Base-by-base conservation (phyloP, 1,140 invertebrate genomes). In the Thaumetopoea pityocampa region DNA sequence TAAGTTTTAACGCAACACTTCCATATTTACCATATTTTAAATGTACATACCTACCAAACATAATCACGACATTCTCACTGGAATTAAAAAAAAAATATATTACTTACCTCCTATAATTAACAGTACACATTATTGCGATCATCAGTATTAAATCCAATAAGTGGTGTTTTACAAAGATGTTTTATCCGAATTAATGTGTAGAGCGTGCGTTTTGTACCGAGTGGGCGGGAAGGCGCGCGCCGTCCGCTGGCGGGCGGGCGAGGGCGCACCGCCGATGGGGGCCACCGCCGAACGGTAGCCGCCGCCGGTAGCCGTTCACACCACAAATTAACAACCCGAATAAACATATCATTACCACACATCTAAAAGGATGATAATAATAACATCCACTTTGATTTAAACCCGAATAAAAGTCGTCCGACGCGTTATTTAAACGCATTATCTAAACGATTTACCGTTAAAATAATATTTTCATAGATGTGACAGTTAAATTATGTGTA, bases 401-500 rank as follows among this genome's bases (percentile, higher is more conserved):
- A 23, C 9, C 16, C 28, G 20, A 32, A 30, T 41, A 41, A 41
- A 38, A 32, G 16, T 32, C 11, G 11, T 40, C 6, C 19, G 20
- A 41, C 26, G 28, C 40, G 23, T 23, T 24, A 43, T 17, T 34
- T 26, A 42, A 24, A 10, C 12, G 35, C 32, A 35, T 35, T 35
- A 43, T 14, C 15, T n/a, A 35, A 34, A 29, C 27, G 38, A 46
- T 24, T 16, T 37, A 40, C 19, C 45, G 33, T 43, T 48, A 64
- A 53, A 61, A 60, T 51, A 53, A 69, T 71, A 69, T 55, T 63
- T 74, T 66, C 41, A 56, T 55, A 50, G 43, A 55, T 50, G 58
- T 54, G 62, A 62, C 61, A 67, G 40, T 61, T 64, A 65, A 67
- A 70, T 66, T 63, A 74, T 51, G 67, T 73, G 69, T 55, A 61